Evolutionary conservation across 1,140 invertebrate genomes (phyloP).

Genomic region (Brachionus plicatilis): DNA sequence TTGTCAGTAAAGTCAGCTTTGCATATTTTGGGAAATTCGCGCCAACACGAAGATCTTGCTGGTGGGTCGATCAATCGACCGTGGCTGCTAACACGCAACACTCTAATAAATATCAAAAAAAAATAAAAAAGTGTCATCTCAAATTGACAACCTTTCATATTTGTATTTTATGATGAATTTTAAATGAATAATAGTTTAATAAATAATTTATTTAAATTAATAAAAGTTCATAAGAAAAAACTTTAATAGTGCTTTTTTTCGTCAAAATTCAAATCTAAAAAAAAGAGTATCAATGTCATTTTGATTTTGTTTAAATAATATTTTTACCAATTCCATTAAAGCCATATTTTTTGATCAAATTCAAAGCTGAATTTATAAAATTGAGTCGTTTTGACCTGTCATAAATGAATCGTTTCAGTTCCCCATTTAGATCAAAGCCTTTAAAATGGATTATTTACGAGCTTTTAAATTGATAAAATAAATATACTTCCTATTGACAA

Average conservation of each 20-base stretch:
- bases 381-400: neutral
- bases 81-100: neutral
- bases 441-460: neutral
- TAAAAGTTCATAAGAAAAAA: neutral
- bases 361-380: slow-evolving; percentile 36
- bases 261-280: slow-evolving; percentile 21
- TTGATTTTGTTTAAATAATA: neutral
- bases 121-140: neutral
- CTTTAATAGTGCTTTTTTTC: slow-evolving; percentile 24
- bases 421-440: slow-evolving; percentile 11
- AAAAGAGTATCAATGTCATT: neutral
- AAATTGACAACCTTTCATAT: neutral
- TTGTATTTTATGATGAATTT: neutral
- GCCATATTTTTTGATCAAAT: slow-evolving; percentile 57
- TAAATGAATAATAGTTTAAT: neutral
- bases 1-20: slow-evolving; percentile 79
- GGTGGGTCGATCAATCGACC: slow-evolving; percentile 38
- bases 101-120: neutral
- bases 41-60: slow-evolving; percentile 62
- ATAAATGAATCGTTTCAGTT: slow-evolving; percentile 7
- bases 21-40: slow-evolving; percentile 46
- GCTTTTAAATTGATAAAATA: neutral
- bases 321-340: slow-evolving; percentile 36
- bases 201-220: neutral
- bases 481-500: slow-evolving; percentile 59